phyloP scores from a whole-genome alignment of 2,888 invertebrate species.

The Acronicta leporina region DNA sequence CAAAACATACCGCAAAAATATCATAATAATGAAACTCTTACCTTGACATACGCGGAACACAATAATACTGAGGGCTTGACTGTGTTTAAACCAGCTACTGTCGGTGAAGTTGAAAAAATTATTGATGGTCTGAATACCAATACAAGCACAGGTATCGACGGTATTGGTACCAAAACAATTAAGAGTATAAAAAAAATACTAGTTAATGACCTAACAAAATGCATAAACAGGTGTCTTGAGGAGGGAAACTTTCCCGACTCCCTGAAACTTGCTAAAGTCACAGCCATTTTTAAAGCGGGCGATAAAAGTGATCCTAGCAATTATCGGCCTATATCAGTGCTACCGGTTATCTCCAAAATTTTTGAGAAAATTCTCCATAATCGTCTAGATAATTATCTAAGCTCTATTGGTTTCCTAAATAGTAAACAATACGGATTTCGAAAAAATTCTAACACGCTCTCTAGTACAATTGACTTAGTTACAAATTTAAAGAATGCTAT shows the following conservation, averaged over 20 bases:
- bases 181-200: neutral
- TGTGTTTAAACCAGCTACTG: neutral
- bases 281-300: neutral
- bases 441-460: neutral
- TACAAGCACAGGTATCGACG: too few species aligned
- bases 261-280: slow-evolving; percentile 3
- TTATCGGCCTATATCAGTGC: slow-evolving; percentile 2
- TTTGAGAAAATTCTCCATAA: slow-evolving; percentile 1
- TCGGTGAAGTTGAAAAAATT: neutral
- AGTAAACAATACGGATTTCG: slow-evolving; percentile 3
- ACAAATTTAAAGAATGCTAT: neutral
- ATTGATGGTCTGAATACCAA: slow-evolving; percentile 1
- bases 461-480: slow-evolving; percentile 1
- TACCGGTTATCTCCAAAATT: slow-evolving; percentile 1
- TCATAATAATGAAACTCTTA: slow-evolving; percentile 1
- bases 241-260: neutral
- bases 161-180: too few species aligned
- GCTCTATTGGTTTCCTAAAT: neutral
- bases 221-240: slow-evolving; percentile 2
- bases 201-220: neutral
- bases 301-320: neutral
- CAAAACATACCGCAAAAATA: neutral
- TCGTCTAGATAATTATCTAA: neutral
- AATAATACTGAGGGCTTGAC: neutral
- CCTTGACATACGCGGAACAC: neutral